These are phyloP conservation scores for Zeugodacus cucurbitae DNA, from an alignment of 1,140 invertebrate genomes.

Conservation along the genomic window DNA sequence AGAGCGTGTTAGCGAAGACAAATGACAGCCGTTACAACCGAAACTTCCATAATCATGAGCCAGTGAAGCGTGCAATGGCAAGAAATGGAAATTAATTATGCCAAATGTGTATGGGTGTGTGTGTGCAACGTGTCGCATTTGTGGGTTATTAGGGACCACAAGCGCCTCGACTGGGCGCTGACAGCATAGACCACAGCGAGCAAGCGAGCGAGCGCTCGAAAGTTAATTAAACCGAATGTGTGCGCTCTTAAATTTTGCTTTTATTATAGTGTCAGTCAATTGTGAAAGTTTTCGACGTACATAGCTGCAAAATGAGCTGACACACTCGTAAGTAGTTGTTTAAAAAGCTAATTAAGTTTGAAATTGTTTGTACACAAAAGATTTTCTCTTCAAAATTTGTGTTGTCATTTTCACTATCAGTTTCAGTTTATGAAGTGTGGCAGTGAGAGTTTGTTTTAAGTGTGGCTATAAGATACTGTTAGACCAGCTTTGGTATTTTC, in stretches of 20 bases:
- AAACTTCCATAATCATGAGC: not conserved
- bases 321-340: not conserved
- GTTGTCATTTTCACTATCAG: no score
- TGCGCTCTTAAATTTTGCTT: not conserved
- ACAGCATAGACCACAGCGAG: not conserved
- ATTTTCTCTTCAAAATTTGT: no score
- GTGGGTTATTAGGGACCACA: not conserved
- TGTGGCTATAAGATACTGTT: no score
- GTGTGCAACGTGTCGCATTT: not conserved
- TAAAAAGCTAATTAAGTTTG: not conserved
- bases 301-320: not conserved
- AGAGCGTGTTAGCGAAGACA: not conserved
- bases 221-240: not conserved
- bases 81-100: not conserved
- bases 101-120: no score
- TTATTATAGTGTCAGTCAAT: not conserved
- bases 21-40: not conserved
- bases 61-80: not conserved
- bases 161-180: not conserved
- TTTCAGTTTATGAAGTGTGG: no score
- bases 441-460: no score
- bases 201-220: not conserved
- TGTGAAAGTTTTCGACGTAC: not conserved
- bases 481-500: no score
- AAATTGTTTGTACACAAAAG: not conserved